Evolutionary conservation across 1,140 invertebrate genomes (phyloP).

Genomic region (Gerris buenoi): DNA sequence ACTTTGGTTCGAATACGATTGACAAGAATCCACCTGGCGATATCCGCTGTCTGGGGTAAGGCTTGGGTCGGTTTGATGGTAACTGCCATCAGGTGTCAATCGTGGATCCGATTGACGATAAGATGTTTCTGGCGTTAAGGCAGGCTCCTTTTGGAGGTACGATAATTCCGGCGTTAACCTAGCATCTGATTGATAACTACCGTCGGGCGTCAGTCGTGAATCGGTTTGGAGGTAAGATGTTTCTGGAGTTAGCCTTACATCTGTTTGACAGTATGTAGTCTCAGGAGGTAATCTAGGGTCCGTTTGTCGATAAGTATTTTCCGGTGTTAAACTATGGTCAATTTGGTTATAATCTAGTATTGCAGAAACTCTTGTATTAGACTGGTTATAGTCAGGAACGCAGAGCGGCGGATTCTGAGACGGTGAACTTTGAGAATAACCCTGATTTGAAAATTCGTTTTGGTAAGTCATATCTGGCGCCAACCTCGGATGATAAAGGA

Average conservation of each 20-base stretch:
- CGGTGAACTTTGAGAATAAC: too few relatives aligned
- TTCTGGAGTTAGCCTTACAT: background rate
- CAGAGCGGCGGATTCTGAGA: too few relatives aligned
- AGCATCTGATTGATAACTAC: background rate
- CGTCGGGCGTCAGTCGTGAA: background rate
- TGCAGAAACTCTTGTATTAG: too few relatives aligned
- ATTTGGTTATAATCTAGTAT: too few relatives aligned
- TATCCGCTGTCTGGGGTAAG: background rate
- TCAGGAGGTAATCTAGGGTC: too few relatives aligned
- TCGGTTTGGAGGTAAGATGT: background rate
- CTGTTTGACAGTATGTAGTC: too few relatives aligned
- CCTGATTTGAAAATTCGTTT: too few relatives aligned
- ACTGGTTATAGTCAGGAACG: too few relatives aligned
- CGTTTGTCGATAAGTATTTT: too few relatives aligned
- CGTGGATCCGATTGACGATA: background rate
- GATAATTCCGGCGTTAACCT: background rate
- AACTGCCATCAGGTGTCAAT: background rate
- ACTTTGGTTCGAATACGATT: background rate
- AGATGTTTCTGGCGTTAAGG: background rate
- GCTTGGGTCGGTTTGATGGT: background rate
- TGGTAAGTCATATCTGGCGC: too few relatives aligned
- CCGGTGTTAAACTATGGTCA: too few relatives aligned
- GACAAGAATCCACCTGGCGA: background rate
- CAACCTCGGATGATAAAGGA: too few relatives aligned
- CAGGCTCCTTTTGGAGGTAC: background rate